Evolutionary conservation across 1,140 invertebrate species (phyloP).

Genomic region (Phymorhynchus buccinoides): DNA sequence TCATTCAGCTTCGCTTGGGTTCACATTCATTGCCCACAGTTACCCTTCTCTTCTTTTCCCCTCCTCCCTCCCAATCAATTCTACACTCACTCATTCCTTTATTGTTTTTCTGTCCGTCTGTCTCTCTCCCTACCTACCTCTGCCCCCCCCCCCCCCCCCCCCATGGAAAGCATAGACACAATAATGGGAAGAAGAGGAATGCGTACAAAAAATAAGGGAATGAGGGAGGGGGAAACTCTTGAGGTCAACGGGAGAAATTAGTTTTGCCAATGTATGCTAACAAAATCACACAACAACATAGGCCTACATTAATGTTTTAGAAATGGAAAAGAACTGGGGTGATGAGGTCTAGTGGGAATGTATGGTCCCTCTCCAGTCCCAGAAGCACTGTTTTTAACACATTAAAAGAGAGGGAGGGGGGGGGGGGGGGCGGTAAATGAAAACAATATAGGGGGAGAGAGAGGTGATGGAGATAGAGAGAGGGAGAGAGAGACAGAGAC

Average conservation of each 20-base stretch:
- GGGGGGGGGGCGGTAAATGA: slow-evolving; percentile 3
- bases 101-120: not conserved
- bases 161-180: not conserved
- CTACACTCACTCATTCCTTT: too few relatives aligned
- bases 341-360: too few relatives aligned
- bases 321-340: too few relatives aligned
- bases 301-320: too few relatives aligned
- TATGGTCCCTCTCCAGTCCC: too few relatives aligned
- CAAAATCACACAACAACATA: too few relatives aligned
- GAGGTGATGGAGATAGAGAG: not conserved
- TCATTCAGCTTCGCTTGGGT: not conserved
- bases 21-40: not conserved
- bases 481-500: slow-evolving; percentile 36
- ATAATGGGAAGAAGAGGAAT: not conserved
- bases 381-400: too few relatives aligned
- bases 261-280: too few relatives aligned
- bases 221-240: not conserved
- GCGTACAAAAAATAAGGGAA: too few relatives aligned
- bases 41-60: too few relatives aligned
- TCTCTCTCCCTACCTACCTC: not conserved
- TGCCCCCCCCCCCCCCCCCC: not conserved
- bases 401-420: not conserved
- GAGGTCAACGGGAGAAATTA: too few relatives aligned
- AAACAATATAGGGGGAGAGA: not conserved
- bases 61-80: too few relatives aligned